Percentiles rank a stretch among this genome's conserved stretches.
These are phyloP conservation scores for Osmerus eperlanus DNA, from an alignment of 2,113 vertebrate species.

Conservation along the genomic window DNA sequence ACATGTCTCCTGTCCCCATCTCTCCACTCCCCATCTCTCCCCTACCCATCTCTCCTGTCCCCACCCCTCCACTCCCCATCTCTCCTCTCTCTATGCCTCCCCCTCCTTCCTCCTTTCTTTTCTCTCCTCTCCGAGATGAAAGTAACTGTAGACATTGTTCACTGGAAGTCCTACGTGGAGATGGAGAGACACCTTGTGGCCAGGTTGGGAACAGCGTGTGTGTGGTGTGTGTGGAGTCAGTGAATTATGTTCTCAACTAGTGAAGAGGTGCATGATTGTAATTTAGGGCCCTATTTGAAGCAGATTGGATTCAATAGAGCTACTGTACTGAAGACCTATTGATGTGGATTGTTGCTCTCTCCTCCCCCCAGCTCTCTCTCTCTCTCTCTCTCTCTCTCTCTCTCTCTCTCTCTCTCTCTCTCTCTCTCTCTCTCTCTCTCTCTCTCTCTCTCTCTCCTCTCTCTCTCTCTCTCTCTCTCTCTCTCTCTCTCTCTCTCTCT, in stretches of 20 bases:
- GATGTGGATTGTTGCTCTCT: slow-evolving; percentile 3
- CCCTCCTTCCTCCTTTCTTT: neutral
- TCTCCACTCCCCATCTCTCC: neutral
- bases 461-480: too few species aligned
- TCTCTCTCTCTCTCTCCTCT: neutral
- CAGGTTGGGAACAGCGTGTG: slow-evolving; percentile 4
- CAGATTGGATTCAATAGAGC: neutral
- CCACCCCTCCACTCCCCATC: too few species aligned
- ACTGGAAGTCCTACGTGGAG: slow-evolving; percentile 42
- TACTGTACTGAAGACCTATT: neutral
- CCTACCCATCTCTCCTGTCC: neutral
- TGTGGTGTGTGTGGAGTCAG: neutral
- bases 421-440: neutral
- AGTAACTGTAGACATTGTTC: neutral
- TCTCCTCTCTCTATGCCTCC: too few species aligned
- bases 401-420: neutral
- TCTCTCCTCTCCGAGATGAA: neutral
- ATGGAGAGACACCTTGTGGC: slow-evolving; percentile 71
- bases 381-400: too few species aligned
- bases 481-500: neutral
- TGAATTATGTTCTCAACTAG: neutral
- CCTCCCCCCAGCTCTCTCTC: neutral
- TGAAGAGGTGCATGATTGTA: neutral
- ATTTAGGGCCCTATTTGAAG: too few species aligned
- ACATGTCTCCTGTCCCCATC: neutral